Base-by-base conservation (phyloP, 1,140 invertebrate species). In the Mamestra configurata region DNA sequence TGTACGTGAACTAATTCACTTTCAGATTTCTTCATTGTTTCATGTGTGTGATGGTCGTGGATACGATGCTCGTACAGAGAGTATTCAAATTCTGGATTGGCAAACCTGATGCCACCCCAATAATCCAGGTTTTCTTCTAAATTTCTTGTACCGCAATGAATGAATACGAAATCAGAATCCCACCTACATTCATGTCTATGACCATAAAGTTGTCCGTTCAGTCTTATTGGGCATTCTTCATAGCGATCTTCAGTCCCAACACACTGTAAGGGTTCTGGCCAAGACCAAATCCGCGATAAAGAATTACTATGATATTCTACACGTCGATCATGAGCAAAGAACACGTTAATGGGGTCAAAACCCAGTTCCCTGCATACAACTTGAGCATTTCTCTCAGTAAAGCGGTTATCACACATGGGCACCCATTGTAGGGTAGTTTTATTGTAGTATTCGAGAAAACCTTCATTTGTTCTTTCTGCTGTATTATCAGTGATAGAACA, bases 31-130 rank as follows among this genome's bases (percentile, higher is more conserved):
- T 93, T 96, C 37, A 96, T 86, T 0, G 96, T 97, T 79, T 97
- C 96, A 87, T 98, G 97, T 0, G 97, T 98, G 7, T 97, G 96
- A 31, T 97, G 96, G 84, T 98, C 97, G 86, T 98, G 98, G 79
- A 98, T 97, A 51, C 97, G 96, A 88, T 98, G 96, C 86, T 98
- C 97, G 86, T 98, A 98, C 6, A 98, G 93, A 81, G 97, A 97
- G 93, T 97, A 97, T 91, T 99, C 99, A 90, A 99, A 99, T 86
- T 98, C 97, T 22, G 97, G 96, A 89, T 98, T 97, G 7, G 98
- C 97, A 93, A 99, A 99, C 57, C 99, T 94, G 77, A 99, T 97
- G 31, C 99, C 99, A 55, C 99, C 99, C 99, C 99, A 99, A 91
- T 99, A 99, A 59, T 98, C 96, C 53, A 97, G 93, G 11, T 95